These are phyloP conservation scores for Eriocheir sinensis DNA, from an alignment of 1,140 invertebrate species.

Conservation along the genomic window DNA sequence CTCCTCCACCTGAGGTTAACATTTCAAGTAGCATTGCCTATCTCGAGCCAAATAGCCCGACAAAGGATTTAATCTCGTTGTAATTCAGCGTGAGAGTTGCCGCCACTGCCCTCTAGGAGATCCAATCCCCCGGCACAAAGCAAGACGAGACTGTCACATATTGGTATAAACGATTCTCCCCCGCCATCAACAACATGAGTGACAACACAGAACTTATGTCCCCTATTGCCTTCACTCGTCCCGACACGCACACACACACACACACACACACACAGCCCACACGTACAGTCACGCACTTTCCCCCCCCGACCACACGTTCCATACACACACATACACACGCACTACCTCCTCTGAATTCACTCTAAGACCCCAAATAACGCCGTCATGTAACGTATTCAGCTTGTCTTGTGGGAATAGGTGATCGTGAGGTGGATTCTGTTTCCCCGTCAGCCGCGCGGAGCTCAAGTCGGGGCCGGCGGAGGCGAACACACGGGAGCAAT, in stretches of 20 bases:
- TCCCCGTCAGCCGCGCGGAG: neutral
- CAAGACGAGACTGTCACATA: constrained; percentile 76
- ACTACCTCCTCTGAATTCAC: too few relatives aligned
- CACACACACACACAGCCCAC: neutral
- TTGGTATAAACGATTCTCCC: constrained; percentile 76
- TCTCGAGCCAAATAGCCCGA: constrained; percentile 76
- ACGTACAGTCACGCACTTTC: neutral
- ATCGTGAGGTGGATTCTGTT: neutral
- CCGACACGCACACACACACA: neutral
- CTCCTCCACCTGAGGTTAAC: constrained; percentile 74
- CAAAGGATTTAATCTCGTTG: constrained; percentile 77
- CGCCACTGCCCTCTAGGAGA: constrained; percentile 72
- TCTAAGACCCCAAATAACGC: neutral
- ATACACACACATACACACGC: neutral
- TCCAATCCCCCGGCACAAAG: constrained; percentile 75
- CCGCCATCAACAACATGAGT: constrained; percentile 76
- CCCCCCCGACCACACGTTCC: neutral
- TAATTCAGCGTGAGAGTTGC: constrained; percentile 72
- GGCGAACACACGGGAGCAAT: constrained; percentile 67
- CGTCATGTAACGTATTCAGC: neutral
- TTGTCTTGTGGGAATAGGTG: neutral
- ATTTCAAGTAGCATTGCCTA: constrained; percentile 76
- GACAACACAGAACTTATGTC: constrained; percentile 77
- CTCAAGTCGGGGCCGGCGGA: constrained; percentile 33
- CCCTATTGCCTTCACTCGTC: constrained; percentile 4